These are phyloP conservation scores for Scaptomyza montana DNA, from an alignment of 1,140 invertebrate genomes.

Conservation along the genomic window DNA sequence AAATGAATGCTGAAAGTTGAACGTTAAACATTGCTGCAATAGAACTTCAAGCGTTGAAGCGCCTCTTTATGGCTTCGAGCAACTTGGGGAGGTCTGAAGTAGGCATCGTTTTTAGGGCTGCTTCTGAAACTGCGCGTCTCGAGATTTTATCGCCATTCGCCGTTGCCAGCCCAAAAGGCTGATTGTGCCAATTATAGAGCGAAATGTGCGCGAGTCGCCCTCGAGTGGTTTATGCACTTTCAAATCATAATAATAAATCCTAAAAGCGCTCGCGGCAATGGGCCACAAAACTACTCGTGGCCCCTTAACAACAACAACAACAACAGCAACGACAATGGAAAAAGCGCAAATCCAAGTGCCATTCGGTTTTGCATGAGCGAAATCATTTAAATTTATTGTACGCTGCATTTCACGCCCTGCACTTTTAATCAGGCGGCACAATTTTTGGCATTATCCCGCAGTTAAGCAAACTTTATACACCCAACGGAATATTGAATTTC, in stretches of 20 bases:
- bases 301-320: background rate
- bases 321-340: constrained; percentile 31
- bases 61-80: constrained; percentile 54
- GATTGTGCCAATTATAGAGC: constrained; percentile 80
- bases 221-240: constrained; percentile 79
- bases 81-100: constrained; percentile 34
- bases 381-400: constrained; percentile 80
- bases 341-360: constrained; percentile 61
- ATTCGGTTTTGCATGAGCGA: constrained; percentile 74
- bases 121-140: constrained; percentile 33
- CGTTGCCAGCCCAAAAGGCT: constrained; percentile 46
- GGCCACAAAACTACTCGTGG: constrained; percentile 31
- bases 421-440: constrained; percentile 73
- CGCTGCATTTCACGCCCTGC: constrained; percentile 75
- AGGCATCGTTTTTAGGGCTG: constrained; percentile 33
- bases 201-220: constrained; percentile 74
- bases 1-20: background rate
- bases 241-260: constrained; percentile 82
- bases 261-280: constrained; percentile 55
- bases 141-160: constrained; percentile 67
- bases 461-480: constrained; percentile 34
- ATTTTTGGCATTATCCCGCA: constrained; percentile 51
- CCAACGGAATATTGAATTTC: constrained; percentile 53
- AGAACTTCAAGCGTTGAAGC: constrained; percentile 49
- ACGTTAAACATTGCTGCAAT: constrained; percentile 16